Conservation (phyloP, 2,888 invertebrate species). For the Lochmaea capreae region DNA sequence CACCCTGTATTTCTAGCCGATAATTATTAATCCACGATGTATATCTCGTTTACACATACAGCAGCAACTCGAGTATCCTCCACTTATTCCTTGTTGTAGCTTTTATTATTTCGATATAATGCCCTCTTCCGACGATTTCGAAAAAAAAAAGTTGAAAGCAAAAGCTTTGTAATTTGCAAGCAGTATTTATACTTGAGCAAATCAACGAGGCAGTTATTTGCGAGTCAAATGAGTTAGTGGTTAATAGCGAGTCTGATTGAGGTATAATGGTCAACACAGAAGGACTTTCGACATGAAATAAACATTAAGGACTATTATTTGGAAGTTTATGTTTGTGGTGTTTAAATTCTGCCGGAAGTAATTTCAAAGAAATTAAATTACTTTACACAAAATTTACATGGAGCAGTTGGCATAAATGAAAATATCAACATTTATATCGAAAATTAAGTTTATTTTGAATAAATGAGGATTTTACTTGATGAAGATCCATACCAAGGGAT, state of each 20-base stretch:
- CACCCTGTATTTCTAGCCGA: too few species aligned
- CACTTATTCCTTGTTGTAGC: constrained; percentile 15
- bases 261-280: constrained; percentile 27
- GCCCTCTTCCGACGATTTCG: constrained; percentile 2
- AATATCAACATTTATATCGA: too few species aligned
- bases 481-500: too few species aligned
- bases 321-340: constrained; percentile 8
- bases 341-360: constrained; percentile 4
- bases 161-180: constrained; percentile 16
- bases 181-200: constrained; percentile 35
- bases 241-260: constrained; percentile 38
- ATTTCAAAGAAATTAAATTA: background rate
- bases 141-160: constrained; percentile 22
- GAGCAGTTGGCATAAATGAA: too few species aligned
- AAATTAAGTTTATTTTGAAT: too few species aligned
- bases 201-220: constrained; percentile 36
- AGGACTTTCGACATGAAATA: constrained; percentile 15
- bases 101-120: background rate
- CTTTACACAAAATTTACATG: too few species aligned
- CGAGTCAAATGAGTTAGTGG: constrained; percentile 40
- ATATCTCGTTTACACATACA: background rate
- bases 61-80: background rate
- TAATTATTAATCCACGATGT: too few species aligned
- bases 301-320: constrained; percentile 10
- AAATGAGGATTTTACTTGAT: too few species aligned